Evolutionary conservation across 37 sponge, comb jelly and placozoan genomes (phyloP).

Genomic region (Oopsacas minuta): DNA sequence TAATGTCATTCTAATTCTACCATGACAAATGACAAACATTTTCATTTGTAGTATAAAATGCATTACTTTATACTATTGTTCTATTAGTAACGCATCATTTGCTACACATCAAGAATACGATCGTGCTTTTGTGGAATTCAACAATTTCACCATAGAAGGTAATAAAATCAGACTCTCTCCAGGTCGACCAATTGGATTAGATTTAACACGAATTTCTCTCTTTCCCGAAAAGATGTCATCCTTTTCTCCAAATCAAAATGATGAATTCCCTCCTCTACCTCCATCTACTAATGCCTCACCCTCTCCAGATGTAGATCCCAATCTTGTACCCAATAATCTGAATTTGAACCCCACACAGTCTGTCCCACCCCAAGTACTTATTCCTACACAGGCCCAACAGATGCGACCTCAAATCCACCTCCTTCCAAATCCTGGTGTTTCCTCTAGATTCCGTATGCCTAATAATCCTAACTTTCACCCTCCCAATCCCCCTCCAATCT

Average conservation of each 20-base stretch:
- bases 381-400: background rate
- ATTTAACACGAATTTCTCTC: background rate
- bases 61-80: background rate
- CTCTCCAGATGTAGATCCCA: background rate
- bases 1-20: background rate
- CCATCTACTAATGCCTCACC: background rate
- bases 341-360: background rate
- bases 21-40: background rate
- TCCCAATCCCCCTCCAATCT: too few species aligned
- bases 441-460: background rate
- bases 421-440: background rate
- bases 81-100: slow-evolving; percentile 16
- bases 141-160: background rate
- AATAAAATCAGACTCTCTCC: background rate
- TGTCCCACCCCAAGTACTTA: background rate
- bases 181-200: background rate
- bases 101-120: slow-evolving; percentile 4
- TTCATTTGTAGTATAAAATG: too few species aligned
- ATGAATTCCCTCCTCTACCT: background rate
- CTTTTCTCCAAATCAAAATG: background rate
- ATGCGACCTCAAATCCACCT: background rate
- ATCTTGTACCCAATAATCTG: background rate
- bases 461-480: background rate
- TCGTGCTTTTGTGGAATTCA: slow-evolving; percentile 3
- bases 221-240: background rate